These are phyloP conservation scores for Pseudomyrmex cubaensis DNA, from an alignment of 1,140 invertebrate species.

Conservation along the genomic window DNA sequence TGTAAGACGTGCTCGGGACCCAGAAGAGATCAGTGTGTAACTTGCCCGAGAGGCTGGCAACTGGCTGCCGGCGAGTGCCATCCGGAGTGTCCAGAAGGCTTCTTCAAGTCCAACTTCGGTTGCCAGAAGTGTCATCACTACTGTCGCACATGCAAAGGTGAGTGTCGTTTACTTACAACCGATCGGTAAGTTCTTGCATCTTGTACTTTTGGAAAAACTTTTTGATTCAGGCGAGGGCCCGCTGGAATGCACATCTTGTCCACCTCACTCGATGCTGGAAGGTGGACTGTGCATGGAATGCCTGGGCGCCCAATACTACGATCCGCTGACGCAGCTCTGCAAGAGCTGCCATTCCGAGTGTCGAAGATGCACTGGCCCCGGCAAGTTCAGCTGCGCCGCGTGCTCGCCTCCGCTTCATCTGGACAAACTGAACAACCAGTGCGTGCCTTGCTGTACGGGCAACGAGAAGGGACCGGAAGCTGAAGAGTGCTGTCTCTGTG, in stretches of 20 bases:
- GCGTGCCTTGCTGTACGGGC: constrained; percentile 88
- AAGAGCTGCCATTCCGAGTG: constrained; percentile 89
- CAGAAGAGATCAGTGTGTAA: constrained; percentile 92
- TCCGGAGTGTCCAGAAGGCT: constrained; percentile 93
- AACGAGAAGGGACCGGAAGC: constrained; percentile 83
- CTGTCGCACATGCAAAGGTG: constrained; percentile 92
- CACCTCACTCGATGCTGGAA: constrained; percentile 89
- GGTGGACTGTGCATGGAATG: constrained; percentile 91
- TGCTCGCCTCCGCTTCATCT: constrained; percentile 88
- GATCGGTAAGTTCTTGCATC: background rate
- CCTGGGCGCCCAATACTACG: constrained; percentile 90
- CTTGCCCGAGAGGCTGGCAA: constrained; percentile 91
- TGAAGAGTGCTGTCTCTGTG: constrained; percentile 88
- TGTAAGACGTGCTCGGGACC: constrained; percentile 94
- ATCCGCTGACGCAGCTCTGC: constrained; percentile 88
- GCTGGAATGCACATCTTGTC: constrained; percentile 90
- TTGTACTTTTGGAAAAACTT: background rate
- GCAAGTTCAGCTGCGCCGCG: constrained; percentile 89
- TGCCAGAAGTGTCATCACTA: constrained; percentile 94
- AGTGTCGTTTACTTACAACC: constrained; percentile 1
- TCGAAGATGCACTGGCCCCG: constrained; percentile 89
- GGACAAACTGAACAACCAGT: constrained; percentile 90
- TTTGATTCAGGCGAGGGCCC: constrained; percentile 88
- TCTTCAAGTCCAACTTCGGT: constrained; percentile 91
- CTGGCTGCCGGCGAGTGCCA: constrained; percentile 93